Conservation (phyloP, 1,140 invertebrate genomes). For the Elymnias hypermnestra region DNA sequence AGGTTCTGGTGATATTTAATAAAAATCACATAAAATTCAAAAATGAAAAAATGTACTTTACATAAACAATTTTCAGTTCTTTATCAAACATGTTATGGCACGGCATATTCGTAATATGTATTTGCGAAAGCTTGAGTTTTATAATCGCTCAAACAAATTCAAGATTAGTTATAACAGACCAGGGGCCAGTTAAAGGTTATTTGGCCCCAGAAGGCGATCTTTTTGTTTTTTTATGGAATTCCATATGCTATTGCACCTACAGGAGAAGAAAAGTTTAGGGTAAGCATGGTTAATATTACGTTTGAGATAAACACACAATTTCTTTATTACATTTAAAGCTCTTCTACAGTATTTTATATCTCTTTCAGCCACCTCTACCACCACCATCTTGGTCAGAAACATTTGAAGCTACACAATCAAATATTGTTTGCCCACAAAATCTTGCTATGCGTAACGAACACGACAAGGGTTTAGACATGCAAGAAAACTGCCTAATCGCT, state of each 20-base stretch:
- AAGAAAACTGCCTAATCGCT: slow-evolving; percentile 20
- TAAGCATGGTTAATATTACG: slow-evolving; percentile 11
- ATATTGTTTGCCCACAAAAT: slow-evolving; percentile 29
- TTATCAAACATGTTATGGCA: background rate
- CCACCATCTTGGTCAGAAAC: slow-evolving; percentile 27
- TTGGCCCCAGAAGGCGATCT: slow-evolving; percentile 18
- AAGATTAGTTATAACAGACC: slow-evolving; percentile 18
- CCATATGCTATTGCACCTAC: slow-evolving; percentile 39
- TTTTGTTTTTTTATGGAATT: slow-evolving; percentile 34
- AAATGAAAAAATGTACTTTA: background rate
- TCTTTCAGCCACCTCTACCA: slow-evolving; percentile 29
- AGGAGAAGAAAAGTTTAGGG: slow-evolving; percentile 30
- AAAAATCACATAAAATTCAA: no score
- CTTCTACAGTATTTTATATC: no score
- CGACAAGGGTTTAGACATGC: slow-evolving; percentile 1
- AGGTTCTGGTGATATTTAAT: no score
- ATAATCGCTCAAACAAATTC: background rate
- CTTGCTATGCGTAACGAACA: background rate
- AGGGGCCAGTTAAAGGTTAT: slow-evolving; percentile 33
- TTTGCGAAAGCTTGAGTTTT: no score
- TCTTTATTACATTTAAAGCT: background rate
- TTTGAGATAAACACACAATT: background rate
- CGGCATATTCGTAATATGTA: background rate
- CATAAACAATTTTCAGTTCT: background rate
- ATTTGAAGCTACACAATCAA: slow-evolving; percentile 28